Conservation (phyloP, 2,888 invertebrate species). For the Petrolisthes manimaculis region DNA sequence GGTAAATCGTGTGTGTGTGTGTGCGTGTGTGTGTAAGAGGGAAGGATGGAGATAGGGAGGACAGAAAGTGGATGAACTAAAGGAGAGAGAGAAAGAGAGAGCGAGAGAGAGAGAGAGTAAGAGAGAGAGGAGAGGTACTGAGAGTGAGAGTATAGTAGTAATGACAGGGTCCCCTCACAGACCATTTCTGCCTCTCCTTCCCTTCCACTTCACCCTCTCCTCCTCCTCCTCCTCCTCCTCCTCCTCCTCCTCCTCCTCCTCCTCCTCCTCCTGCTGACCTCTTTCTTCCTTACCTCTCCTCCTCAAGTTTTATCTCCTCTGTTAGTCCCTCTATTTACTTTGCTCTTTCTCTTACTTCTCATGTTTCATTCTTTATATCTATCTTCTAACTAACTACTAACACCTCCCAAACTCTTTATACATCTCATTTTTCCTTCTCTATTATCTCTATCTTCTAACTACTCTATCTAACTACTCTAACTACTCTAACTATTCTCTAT, state of each 20-base stretch:
- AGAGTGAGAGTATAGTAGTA: no score
- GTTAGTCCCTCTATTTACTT: neutral
- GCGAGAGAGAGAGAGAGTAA: neutral
- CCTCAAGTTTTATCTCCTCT: neutral
- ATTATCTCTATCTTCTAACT: no score
- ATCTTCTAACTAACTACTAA: no score
- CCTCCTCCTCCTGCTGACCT: no score
- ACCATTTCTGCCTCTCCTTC: no score
- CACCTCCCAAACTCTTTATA: no score
- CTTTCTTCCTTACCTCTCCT: neutral
- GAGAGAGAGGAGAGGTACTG: neutral
- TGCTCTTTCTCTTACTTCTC: neutral
- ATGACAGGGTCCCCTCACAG: no score
- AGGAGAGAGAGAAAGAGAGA: neutral
- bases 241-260: no score
- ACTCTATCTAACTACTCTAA: no score
- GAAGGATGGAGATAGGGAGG: neutral
- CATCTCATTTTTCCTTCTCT: no score
- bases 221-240: neutral
- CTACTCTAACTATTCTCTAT: no score
- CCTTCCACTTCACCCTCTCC: no score
- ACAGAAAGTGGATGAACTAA: neutral
- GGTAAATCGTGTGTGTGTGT: neutral
- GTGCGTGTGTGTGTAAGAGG: neutral
- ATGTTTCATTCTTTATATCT: neutral